Conservation (phyloP, 2,888 invertebrate genomes). For the Trichopoda pennipes region DNA sequence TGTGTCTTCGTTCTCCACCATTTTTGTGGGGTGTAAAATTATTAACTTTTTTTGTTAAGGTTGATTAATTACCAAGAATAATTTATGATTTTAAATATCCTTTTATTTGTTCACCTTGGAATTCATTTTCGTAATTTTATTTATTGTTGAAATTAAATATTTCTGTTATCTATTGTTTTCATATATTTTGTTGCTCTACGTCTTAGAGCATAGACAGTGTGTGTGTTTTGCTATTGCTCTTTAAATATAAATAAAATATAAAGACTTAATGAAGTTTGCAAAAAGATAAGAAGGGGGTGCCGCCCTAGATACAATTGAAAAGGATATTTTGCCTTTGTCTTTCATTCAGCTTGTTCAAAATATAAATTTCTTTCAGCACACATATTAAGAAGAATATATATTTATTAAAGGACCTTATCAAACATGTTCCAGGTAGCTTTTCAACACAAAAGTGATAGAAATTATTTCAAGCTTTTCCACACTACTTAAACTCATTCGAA, state of each 20-base stretch:
- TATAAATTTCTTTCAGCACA: background rate
- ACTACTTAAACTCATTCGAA: no score
- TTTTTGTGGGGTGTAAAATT: slow-evolving; percentile 20
- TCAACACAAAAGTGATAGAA: no score
- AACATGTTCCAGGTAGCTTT: background rate
- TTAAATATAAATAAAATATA: background rate
- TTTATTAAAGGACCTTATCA: background rate
- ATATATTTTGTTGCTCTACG: slow-evolving; percentile 15
- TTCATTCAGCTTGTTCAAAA: background rate
- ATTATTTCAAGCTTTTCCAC: no score
- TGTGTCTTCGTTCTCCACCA: background rate
- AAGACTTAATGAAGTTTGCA: background rate
- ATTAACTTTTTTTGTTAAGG: slow-evolving; percentile 39
- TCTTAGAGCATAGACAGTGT: background rate
- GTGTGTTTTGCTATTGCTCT: background rate
- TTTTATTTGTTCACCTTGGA: slow-evolving; percentile 35
- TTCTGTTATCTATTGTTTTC: slow-evolving; percentile 53
- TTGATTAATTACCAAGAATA: slow-evolving; percentile 57
- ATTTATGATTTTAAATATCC: slow-evolving; percentile 50
- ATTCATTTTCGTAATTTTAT: slow-evolving; percentile 25
- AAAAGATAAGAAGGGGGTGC: slow-evolving; percentile 12
- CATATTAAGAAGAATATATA: background rate
- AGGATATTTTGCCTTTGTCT: background rate
- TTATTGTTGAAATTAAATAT: background rate
- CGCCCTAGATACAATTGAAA: background rate